Conservation (phyloP, 1,140 invertebrate genomes). For the Philopotamus ludificatus region DNA sequence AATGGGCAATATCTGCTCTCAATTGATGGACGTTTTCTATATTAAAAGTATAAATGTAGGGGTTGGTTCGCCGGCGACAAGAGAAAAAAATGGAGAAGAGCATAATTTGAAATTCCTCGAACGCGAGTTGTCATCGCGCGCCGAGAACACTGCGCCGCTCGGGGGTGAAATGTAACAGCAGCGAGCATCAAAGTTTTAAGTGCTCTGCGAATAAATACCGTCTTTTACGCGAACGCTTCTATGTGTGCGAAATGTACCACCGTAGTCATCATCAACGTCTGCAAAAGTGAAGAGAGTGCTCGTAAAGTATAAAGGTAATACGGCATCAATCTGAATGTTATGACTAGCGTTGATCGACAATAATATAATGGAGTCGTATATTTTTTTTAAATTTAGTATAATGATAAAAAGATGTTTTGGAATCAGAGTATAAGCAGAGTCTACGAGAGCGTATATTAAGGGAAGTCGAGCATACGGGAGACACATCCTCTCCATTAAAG, state of each 20-base stretch:
- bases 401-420: neutral
- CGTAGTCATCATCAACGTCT: no score
- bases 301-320: no score
- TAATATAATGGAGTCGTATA: no score
- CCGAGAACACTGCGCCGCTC: neutral
- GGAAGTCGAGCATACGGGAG: neutral
- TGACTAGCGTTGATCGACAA: no score
- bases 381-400: no score
- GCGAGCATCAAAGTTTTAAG: neutral
- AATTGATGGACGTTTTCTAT: conserved; percentile 31
- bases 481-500: conserved; percentile 4
- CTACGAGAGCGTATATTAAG: neutral
- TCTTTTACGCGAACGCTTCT: neutral
- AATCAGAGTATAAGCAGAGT: neutral
- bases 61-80: conserved; percentile 8
- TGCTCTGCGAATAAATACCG: neutral
- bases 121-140: conserved; percentile 1
- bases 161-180: neutral
- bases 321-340: no score
- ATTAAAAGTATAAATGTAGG: conserved; percentile 30
- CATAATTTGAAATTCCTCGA: conserved; percentile 27
- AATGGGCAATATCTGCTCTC: conserved; percentile 30
- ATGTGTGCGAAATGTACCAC: neutral
- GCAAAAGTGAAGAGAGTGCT: no score
- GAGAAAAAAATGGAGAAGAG: conserved; percentile 25